A percentile compares a stretch with the other conserved stretches of the same genome.
Evolutionary conservation across 35 echinoderm and acorn worm genomes (phyloP).

Genomic region (Acanthaster planci): DNA sequence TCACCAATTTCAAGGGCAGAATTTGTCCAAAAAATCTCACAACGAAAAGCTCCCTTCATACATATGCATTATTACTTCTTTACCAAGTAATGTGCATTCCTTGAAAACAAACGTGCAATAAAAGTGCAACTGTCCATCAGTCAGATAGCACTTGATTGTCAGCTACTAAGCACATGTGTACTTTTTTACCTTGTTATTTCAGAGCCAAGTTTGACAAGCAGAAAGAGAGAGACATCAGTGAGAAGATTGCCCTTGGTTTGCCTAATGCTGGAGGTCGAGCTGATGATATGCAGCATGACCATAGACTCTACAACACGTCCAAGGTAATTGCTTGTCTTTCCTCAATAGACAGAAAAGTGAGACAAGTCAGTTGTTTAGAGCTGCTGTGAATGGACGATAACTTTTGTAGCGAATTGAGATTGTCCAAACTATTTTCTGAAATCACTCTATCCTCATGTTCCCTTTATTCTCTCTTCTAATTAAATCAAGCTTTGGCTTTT

Average conservation of each 20-base stretch:
- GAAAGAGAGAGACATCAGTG: constrained; percentile 94
- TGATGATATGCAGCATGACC: constrained; percentile 96
- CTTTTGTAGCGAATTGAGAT: no score
- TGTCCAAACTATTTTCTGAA: no score
- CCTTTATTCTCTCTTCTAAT: no score
- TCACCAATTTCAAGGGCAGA: no score
- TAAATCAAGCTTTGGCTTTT: no score
- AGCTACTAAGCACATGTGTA: neutral
- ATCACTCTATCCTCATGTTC: no score
- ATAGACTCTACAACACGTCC: constrained; percentile 82
- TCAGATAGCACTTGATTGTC: neutral
- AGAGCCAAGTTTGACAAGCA: constrained; percentile 92
- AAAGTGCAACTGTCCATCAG: neutral
- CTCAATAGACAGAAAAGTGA: no score
- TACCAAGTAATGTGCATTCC: neutral
- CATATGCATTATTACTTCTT: neutral
- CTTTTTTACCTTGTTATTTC: constrained; percentile 2
- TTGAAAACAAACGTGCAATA: no score
- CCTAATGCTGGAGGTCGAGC: constrained; percentile 73
- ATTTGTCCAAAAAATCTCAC: no score
- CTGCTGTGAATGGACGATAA: no score
- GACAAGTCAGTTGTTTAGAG: no score
- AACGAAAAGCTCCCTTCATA: no score
- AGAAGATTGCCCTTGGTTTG: constrained; percentile 94
- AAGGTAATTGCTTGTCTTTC: constrained; percentile 59